A percentile compares a stretch with the other conserved stretches of the same genome.
Conservation (phyloP, 2,797 vertebrate genomes). For the Oceanodroma leucorhoa region DNA sequence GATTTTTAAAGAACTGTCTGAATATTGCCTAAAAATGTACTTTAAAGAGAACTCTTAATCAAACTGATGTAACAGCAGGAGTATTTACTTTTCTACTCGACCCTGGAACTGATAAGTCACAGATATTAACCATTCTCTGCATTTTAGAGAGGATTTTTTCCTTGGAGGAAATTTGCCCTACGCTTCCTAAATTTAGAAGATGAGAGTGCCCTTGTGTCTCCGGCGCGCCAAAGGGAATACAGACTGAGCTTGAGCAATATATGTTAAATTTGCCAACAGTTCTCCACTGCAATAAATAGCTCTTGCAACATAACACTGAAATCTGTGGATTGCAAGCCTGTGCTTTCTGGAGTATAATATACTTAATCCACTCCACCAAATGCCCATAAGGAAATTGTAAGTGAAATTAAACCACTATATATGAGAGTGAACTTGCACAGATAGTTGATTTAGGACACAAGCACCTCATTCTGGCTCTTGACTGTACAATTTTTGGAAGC, state of each 20-base stretch:
- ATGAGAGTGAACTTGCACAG: not conserved
- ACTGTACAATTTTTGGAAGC: not conserved
- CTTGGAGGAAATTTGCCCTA: not conserved
- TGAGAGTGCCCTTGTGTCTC: not conserved
- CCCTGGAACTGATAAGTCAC: not conserved
- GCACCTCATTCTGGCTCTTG: not conserved
- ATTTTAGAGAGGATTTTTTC: not conserved
- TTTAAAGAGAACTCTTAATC: conserved; percentile 27
- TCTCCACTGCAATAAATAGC: conserved; percentile 24
- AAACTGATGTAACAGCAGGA: not conserved
- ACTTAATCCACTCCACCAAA: conserved; percentile 21
- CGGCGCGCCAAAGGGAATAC: not conserved
- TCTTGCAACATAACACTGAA: conserved; percentile 53
- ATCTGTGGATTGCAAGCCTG: conserved; percentile 9
- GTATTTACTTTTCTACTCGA: not conserved
- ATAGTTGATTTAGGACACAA: not conserved
- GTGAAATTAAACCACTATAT: not conserved
- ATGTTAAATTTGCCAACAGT: conserved; percentile 12
- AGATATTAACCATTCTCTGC: not conserved
- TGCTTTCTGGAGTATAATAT: not conserved
- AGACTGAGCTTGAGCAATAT: conserved; percentile 19
- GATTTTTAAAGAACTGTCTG: not conserved
- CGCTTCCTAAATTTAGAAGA: not conserved
- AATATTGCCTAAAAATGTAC: not conserved
- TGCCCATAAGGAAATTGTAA: conserved; percentile 3